phyloP scores from a whole-genome alignment of 1,140 invertebrate genomes.

The Samia ricini region DNA sequence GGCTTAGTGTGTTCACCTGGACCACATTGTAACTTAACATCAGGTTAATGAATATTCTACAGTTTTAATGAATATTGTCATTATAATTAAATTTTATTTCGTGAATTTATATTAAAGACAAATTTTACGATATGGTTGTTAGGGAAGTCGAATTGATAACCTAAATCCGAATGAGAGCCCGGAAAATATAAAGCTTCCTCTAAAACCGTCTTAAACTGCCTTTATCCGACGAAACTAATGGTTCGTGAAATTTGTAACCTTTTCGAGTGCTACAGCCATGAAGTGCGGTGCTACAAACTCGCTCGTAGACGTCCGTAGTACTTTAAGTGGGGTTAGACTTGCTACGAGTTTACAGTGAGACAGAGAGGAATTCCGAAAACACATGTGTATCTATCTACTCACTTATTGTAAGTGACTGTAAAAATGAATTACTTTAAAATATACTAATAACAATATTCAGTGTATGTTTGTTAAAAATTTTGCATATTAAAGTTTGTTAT shows the following conservation, averaged over 20 bases:
- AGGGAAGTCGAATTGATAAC: background rate
- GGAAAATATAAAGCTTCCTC: slow-evolving; percentile 22
- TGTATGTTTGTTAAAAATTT: too few relatives aligned
- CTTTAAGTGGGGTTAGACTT: slow-evolving; percentile 19
- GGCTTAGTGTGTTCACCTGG: too few relatives aligned
- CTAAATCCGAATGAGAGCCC: slow-evolving; percentile 17
- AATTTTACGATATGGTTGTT: background rate
- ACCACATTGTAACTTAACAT: too few relatives aligned
- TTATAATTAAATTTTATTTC: background rate
- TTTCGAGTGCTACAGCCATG: slow-evolving; percentile 23
- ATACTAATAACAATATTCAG: too few relatives aligned
- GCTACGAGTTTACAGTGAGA: background rate
- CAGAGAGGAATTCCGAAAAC: background rate
- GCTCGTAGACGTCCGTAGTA: slow-evolving; percentile 21
- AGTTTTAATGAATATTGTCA: too few relatives aligned
- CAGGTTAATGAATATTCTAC: too few relatives aligned
- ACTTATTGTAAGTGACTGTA: too few relatives aligned
- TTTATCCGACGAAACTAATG: slow-evolving; percentile 25
- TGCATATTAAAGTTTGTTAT: too few relatives aligned
- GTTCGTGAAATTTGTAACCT: slow-evolving; percentile 29
- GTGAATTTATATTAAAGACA: background rate
- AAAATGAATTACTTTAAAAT: too few relatives aligned
- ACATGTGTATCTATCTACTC: too few relatives aligned
- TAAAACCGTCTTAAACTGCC: slow-evolving; percentile 23
- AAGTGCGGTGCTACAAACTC: slow-evolving; percentile 21